Evolutionary conservation across 1,140 invertebrate species (phyloP), one percentile per base, ranked within the genome.

Genomic region (Drosophila parabipectinata): DNA sequence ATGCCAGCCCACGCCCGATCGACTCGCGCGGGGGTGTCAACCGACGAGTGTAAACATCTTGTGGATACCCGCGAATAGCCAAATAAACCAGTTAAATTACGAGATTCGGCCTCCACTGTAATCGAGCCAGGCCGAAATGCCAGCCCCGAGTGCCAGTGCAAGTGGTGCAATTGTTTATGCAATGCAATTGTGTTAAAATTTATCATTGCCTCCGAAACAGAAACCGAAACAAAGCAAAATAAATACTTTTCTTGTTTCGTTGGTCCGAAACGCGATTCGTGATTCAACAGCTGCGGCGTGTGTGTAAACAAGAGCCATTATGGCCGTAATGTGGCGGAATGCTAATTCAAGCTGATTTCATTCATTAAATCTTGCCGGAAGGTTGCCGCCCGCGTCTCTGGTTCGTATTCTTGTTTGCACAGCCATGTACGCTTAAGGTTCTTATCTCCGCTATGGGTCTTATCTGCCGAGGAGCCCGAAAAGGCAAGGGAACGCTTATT

Each of bases 81-180:
- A 59, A 52, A 69, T 71, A 85, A 82, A 82, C 71, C 72, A 56
- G 79, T 82, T 82, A 81, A 87, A 68, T 69, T 54, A 61, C 39
- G 52, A 28, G 28, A 28, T 14, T 63, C 44, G 72, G 59, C 69
- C 62, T 54, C 28, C 34, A 68, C 64, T 15, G 63, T 66, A 66
- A 66, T 63, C 58, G 34, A 51, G 26, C 67, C 63, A 52, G 59
- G 50, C 26, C 14, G 45, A 39, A 53, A 10, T 32, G 21, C 21
- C 21, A 21, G 21, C 21, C 21, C 34, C 48, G 14, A 58, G 39
- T 54, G 55, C 26, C 63, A 68, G 39, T 44, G 55, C 26, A 69
- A 68, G 39, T 44, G 14, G 69, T 77, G 73, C 62, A 74, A 77
- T 87, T 85, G 78, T 84, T 84, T 85, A 85, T 77, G 72, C 72